Conservation (phyloP, 2,797 vertebrate species). For the Todus mexicanus region DNA sequence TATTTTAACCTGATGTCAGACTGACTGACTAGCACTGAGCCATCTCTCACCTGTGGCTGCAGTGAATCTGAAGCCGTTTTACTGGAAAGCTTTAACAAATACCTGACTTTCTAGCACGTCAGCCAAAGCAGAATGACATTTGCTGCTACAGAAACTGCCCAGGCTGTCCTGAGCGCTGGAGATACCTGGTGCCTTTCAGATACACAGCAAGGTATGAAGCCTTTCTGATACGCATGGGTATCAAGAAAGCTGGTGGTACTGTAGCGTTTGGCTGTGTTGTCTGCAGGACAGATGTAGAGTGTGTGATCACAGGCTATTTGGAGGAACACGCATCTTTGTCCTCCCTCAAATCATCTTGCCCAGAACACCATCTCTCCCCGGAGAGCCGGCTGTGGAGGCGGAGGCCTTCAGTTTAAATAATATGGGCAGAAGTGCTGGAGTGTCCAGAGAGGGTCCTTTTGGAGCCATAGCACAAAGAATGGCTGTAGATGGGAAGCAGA, state of each 20-base stretch:
- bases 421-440: neutral
- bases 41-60: neutral
- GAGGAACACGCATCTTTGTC: neutral
- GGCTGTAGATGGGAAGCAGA: neutral
- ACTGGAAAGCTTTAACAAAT: neutral
- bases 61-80: neutral
- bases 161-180: neutral
- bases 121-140: neutral
- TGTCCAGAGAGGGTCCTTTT: neutral
- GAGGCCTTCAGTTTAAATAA: neutral
- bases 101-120: neutral
- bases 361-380: neutral
- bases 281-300: neutral
- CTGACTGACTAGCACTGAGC: neutral
- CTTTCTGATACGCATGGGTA: neutral
- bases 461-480: neutral
- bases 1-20: neutral
- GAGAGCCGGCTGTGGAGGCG: neutral
- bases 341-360: neutral
- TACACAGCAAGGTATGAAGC: neutral
- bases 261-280: neutral
- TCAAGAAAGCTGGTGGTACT: neutral
- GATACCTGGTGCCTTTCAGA: neutral
- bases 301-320: neutral
- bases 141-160: neutral